phyloP scores from a whole-genome alignment of 2,888 invertebrate genomes.

The Scrobipalpa costella region DNA sequence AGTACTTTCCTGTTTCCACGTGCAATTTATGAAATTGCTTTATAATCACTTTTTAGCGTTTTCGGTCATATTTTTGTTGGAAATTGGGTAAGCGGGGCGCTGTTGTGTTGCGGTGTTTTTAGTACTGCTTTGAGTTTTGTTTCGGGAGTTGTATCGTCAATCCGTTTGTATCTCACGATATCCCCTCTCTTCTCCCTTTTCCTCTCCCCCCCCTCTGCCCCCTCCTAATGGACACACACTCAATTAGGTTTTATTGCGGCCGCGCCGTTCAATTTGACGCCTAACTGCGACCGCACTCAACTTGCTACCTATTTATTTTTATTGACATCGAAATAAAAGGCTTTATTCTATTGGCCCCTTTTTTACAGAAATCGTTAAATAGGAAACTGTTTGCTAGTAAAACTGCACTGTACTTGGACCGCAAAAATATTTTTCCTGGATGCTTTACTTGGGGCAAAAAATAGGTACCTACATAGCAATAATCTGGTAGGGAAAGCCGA shows the following conservation, averaged over 20 bases:
- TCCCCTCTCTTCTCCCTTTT: slow-evolving; percentile 31
- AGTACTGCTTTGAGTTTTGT: slow-evolving; percentile 2
- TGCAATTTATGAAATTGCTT: slow-evolving; percentile 5
- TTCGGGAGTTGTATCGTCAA: background rate
- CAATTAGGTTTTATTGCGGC: slow-evolving; percentile 75
- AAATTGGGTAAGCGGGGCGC: background rate
- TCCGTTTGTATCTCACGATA: background rate
- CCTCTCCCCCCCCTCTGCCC: slow-evolving; percentile 44
- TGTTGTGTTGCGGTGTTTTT: background rate
- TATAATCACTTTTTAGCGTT: background rate
- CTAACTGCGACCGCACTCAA: slow-evolving; percentile 67
- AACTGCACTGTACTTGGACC: background rate
- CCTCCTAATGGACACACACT: slow-evolving; percentile 72
- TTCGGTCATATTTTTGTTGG: background rate
- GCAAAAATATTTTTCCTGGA: background rate
- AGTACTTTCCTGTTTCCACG: slow-evolving; percentile 9
- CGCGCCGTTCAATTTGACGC: slow-evolving; percentile 74
- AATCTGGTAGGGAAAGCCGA: too few species aligned
- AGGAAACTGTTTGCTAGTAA: slow-evolving; percentile 29
- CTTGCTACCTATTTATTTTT: slow-evolving; percentile 70
- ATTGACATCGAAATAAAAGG: slow-evolving; percentile 56
- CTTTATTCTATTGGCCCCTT: slow-evolving; percentile 37
- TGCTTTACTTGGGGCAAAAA: too few species aligned
- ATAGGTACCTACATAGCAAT: too few species aligned
- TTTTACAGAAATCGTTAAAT: slow-evolving; percentile 21